Evolutionary conservation across 1,140 invertebrate species (phyloP).

Genomic region (Drosophila lowei): DNA sequence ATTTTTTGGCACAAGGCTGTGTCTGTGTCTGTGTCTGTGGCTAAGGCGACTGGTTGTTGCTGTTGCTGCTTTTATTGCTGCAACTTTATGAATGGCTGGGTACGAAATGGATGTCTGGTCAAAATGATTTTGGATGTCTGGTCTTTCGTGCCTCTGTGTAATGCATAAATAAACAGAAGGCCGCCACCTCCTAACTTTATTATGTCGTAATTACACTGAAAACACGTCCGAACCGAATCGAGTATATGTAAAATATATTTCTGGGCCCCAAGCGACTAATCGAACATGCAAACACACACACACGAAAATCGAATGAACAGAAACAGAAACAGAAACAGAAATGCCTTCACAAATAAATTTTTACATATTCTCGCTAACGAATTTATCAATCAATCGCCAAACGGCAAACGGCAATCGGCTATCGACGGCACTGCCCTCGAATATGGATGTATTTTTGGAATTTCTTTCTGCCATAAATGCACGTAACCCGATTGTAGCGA

Average conservation of each 20-base stretch:
- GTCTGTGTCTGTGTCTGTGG: constrained; percentile 39
- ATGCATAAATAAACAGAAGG: constrained; percentile 64
- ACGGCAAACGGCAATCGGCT: too few relatives aligned
- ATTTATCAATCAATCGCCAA: constrained; percentile 65
- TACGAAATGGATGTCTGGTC: constrained; percentile 28
- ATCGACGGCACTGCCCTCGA: constrained; percentile 22
- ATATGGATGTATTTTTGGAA: constrained; percentile 9
- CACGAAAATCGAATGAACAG: constrained; percentile 12
- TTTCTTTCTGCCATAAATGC: constrained; percentile 36
- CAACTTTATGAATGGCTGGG: constrained; percentile 57
- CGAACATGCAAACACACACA: constrained; percentile 37
- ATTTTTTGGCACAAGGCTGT: constrained; percentile 78
- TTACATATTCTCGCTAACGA: constrained; percentile 67
- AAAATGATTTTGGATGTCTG: constrained; percentile 36
- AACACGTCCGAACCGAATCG: constrained; percentile 26
- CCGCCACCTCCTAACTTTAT: constrained; percentile 2
- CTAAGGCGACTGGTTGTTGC: constrained; percentile 60
- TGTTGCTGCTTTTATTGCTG: constrained; percentile 32
- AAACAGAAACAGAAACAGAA: constrained; percentile 21
- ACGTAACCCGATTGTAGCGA: constrained; percentile 44
- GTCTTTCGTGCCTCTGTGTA: constrained; percentile 46
- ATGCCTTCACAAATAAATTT: constrained; percentile 16
- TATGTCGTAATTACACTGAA: constrained; percentile 26
- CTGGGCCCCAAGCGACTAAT: constrained; percentile 40
- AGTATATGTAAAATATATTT: constrained; percentile 26